Percentiles rank a stretch among this genome's conserved stretches.
Evolutionary conservation across 1,140 invertebrate genomes (phyloP).

Genomic region (Ptiloglossa arizonensis): DNA sequence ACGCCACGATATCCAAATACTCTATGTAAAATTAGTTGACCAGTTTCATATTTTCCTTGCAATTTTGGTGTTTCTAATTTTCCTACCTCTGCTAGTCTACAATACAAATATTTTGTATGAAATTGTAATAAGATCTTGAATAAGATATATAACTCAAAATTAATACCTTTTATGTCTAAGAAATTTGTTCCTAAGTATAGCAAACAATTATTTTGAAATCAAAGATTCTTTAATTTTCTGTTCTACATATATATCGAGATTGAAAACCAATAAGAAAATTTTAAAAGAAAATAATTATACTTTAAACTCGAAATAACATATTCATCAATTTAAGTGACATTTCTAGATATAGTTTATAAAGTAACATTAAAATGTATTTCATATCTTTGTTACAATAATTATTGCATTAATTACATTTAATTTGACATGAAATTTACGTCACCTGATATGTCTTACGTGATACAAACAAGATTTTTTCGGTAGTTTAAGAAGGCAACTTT

Average conservation of each 20-base stretch:
- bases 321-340: not conserved
- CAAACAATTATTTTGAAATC: constrained; percentile 1
- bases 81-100: constrained; percentile 90
- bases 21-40: constrained; percentile 96
- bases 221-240: constrained; percentile 23
- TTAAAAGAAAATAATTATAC: not conserved
- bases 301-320: not conserved
- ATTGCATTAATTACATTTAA: not conserved
- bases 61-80: constrained; percentile 91
- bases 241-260: constrained; percentile 50
- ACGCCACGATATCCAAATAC: constrained; percentile 98
- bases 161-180: not conserved
- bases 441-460: constrained; percentile 74
- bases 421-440: constrained; percentile 1
- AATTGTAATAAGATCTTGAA: not conserved
- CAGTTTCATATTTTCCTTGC: constrained; percentile 95
- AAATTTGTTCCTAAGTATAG: not conserved
- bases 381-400: not conserved
- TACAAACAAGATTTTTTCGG: constrained; percentile 65
- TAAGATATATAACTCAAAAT: not conserved
- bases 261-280: constrained; percentile 19
- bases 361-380: not conserved
- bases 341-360: too few species aligned
- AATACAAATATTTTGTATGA: constrained; percentile 24
- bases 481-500: constrained; percentile 65